Base-by-base conservation (phyloP, 2,888 invertebrate species). In the Trissolcus japonicus region DNA sequence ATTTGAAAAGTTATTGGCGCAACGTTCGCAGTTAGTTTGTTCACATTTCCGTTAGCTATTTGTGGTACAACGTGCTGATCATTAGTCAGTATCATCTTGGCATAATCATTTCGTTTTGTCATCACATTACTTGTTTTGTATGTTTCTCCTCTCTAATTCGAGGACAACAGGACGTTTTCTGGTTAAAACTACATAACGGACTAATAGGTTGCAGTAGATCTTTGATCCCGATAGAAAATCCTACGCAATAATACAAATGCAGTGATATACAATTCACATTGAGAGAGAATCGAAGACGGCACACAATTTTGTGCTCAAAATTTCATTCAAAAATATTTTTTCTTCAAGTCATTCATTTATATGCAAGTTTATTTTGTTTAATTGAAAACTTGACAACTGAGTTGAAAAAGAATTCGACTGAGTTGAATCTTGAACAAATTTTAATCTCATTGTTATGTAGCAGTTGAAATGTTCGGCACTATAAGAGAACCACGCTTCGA, bases 31-130 rank as follows among this genome's bases (percentile, higher is more conserved):
- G 16, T 63, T 63, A 40, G n/a, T 60, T 41, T 19, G 46, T 73
- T 73, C 51, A 11, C 6, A 4, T 56, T 65, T 67, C 14, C 54
- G 65, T 62, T 43, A 59, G 17, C 57, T 81, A 29, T 80, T 46
- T 16, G 16, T 73, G 80, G 82, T 86, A 85, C 83, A 83, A 80
- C 82, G 72, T 79, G 76, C 73, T 81, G 82, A 82, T 80, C 76
- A 74, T 80, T 60, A 79, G 79, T 72, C 66, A 80, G 41, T 67
- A 54, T 61, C 60, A 62, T 57, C 72, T 67, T 75, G 68, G 75
- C 67, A 59, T 74, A 51, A 79, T 80, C 76, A 68, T 68, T 76
- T 76, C 63, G 71, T 68, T 77, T 61, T 19, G 16, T 67, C 56
- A 78, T 69, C 63, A 74, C 76, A 68, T 71, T 55, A 61, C 71